A percentile compares a stretch with the other conserved stretches of the same genome.
Conservation (phyloP, 2,888 invertebrate species). For the Steinernema scapterisci region DNA sequence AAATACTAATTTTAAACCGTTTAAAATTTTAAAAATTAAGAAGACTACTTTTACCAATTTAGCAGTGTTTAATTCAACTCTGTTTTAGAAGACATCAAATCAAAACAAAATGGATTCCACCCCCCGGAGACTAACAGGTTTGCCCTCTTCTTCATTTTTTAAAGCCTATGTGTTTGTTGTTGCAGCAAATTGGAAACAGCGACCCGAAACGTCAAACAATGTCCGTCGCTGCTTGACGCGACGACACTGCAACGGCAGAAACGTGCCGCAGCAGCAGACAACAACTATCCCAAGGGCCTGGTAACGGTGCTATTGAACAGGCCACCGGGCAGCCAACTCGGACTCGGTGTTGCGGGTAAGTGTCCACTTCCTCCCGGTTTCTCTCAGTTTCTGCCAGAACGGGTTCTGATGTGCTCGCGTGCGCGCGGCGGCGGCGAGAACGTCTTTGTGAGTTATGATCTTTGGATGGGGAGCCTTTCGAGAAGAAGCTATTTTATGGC, state of each 20-base stretch:
- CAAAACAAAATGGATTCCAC: conserved; percentile 17
- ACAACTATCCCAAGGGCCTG: conserved; percentile 10
- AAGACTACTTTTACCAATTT: no score
- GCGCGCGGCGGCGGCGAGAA: no score
- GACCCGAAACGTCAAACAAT: conserved; percentile 26
- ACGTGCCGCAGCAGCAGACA: not conserved
- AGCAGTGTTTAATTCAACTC: no score
- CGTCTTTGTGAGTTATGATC: not conserved
- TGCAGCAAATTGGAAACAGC: conserved; percentile 16
- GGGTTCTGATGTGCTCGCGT: no score
- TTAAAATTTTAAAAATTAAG: no score
- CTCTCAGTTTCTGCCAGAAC: no score
- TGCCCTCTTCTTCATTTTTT: not conserved
- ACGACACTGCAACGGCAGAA: conserved; percentile 25
- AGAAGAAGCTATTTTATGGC: not conserved
- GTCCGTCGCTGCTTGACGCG: conserved; percentile 28
- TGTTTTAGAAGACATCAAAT: conserved; percentile 28
- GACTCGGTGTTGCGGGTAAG: conserved; percentile 48
- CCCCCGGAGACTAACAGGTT: not conserved
- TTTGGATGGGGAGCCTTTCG: not conserved
- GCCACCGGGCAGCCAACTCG: conserved; percentile 38
- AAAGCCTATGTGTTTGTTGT: not conserved
- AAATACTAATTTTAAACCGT: no score
- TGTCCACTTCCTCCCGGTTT: not conserved
- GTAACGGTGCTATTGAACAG: conserved; percentile 33